Percentiles rank a stretch among this genome's conserved stretches.
phyloP scores from a whole-genome alignment of 2,888 invertebrate genomes.

The Blomia tropicalis region DNA sequence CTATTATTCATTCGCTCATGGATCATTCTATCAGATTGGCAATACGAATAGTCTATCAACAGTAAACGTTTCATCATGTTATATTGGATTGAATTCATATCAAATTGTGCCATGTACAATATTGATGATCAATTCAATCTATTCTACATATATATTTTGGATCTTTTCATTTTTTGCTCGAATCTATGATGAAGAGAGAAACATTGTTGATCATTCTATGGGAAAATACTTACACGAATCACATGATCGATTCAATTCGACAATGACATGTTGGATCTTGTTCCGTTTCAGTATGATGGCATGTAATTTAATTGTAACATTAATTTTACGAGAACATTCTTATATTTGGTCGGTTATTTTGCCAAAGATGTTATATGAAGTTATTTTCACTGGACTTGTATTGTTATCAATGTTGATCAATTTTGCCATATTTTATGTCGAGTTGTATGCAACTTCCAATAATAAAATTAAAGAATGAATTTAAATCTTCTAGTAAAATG shows the following conservation, averaged over 20 bases:
- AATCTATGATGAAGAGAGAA: background rate
- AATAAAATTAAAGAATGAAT: too few species aligned
- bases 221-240: background rate
- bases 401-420: too few species aligned
- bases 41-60: slow-evolving; percentile 84
- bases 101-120: slow-evolving; percentile 50
- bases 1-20: slow-evolving; percentile 27
- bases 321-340: slow-evolving; percentile 45
- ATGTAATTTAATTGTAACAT: slow-evolving; percentile 27
- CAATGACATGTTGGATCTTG: slow-evolving; percentile 22
- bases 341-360: slow-evolving; percentile 95
- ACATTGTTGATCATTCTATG: background rate
- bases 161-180: slow-evolving; percentile 38
- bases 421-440: too few species aligned
- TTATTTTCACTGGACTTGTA: slow-evolving; percentile 11
- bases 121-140: slow-evolving; percentile 61
- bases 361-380: slow-evolving; percentile 77
- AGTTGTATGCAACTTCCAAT: too few species aligned
- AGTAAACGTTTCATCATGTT: slow-evolving; percentile 75
- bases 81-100: slow-evolving; percentile 64
- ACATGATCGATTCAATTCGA: background rate
- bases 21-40: slow-evolving; percentile 46
- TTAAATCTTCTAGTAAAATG: too few species aligned
- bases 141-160: slow-evolving; percentile 56
- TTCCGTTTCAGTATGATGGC: slow-evolving; percentile 26